Base-by-base conservation (phyloP, 2,888 invertebrate species). In the Mythimna vitellina region DNA sequence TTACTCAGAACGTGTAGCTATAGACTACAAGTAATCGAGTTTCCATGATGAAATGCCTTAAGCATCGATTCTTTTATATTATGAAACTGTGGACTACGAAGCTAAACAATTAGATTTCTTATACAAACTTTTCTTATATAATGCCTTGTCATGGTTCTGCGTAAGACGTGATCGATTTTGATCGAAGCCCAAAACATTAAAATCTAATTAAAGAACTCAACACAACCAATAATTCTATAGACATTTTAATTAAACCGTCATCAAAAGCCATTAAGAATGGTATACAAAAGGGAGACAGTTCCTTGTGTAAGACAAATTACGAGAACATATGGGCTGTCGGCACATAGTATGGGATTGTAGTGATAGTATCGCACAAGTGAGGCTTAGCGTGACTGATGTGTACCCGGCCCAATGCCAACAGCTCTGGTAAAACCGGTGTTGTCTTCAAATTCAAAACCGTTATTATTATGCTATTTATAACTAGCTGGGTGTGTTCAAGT, bases 361-460 rank as follows among this genome's bases (percentile, higher is more conserved):
- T 63, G 83, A 89, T 89, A 84, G 83, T 86, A 86, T 89, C 88
- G 74, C 57, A 79, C 82, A 78, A 82, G 81, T 76, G 65, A 75
- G 77, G 83, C 80, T 87, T 82, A 82, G 75, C 38, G 85, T 91
- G 92, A 91, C 86, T 89, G 88, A 90, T 90, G 89, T 85, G 65
- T 77, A 71, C 82, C 54, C 73, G 38, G 67, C 65, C 76, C 67
- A 69, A 82, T 68, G 74, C 63, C 68, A 85, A 69, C 80, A 66
- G 61, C 51, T 74, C 58, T n/a, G 46, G 73, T 32, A 46, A 71
- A 82, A 82, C 65, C 73, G 64, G 60, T 65, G 64, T 56, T 56
- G 62, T 64, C 74, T 74, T 65, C 80, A 82, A 79, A 82, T 73
- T 57, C 69, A 67, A 73, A 78, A 66, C 42, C 56, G 69, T 79